phyloP scores from a whole-genome alignment of 1,140 invertebrate species.

The Drosophila albomicans region DNA sequence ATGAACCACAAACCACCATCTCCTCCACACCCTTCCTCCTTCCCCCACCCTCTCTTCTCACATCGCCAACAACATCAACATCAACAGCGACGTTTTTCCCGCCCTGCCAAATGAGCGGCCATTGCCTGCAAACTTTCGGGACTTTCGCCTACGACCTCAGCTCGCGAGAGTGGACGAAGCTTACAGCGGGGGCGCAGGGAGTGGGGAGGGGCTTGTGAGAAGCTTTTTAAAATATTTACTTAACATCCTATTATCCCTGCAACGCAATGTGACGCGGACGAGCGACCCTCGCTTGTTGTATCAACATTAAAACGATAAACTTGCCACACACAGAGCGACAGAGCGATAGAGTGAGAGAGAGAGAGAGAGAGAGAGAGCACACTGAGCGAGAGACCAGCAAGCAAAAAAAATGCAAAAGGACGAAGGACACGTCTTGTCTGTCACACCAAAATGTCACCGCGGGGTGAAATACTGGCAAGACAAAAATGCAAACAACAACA shows the following conservation, averaged over 20 bases:
- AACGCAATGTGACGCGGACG: slow-evolving; percentile 60
- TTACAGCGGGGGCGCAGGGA: not conserved
- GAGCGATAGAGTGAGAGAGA: slow-evolving; percentile 1
- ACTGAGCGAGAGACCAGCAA: slow-evolving; percentile 29
- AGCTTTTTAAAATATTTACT: slow-evolving; percentile 81
- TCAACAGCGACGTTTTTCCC: slow-evolving; percentile 16
- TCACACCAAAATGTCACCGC: slow-evolving; percentile 83
- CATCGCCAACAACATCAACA: not conserved
- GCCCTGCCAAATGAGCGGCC: slow-evolving; percentile 61
- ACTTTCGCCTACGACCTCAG: slow-evolving; percentile 58
- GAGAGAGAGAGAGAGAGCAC: not conserved
- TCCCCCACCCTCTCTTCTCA: too few species aligned
- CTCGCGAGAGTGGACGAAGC: not conserved
- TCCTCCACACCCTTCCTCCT: not conserved
- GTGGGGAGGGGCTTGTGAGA: not conserved
- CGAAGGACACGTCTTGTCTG: slow-evolving; percentile 84
- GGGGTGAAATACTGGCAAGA: slow-evolving; percentile 79
- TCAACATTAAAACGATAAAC: slow-evolving; percentile 84
- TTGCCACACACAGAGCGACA: slow-evolving; percentile 56
- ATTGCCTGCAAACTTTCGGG: slow-evolving; percentile 54
- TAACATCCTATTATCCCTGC: slow-evolving; percentile 80
- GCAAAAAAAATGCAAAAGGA: slow-evolving; percentile 59
- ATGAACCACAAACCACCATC: not conserved
- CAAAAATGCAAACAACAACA: slow-evolving; percentile 63
- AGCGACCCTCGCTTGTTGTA: slow-evolving; percentile 70